Conservation (phyloP, 2,797 vertebrate genomes). For the Pangasius larnaudii region DNA sequence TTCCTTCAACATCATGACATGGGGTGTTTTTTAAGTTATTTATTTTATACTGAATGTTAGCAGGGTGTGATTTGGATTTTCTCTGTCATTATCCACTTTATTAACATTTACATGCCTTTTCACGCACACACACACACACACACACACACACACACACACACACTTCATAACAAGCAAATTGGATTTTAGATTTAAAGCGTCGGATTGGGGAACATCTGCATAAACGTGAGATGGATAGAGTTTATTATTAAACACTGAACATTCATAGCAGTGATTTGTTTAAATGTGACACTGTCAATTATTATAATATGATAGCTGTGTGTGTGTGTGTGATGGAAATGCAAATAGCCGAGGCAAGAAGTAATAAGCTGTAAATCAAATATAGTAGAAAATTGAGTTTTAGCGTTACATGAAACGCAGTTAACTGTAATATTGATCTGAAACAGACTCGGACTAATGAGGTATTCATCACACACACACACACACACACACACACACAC, state of each 20-base stretch:
- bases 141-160: conserved; percentile 9
- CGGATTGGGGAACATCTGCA: conserved; percentile 84
- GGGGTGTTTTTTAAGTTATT: background rate
- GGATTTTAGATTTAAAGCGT: conserved; percentile 28
- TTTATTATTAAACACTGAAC: conserved; percentile 14
- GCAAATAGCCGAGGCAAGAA: conserved; percentile 73
- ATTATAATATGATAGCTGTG: conserved; percentile 80
- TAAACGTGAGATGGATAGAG: conserved; percentile 68
- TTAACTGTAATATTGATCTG: conserved; percentile 78
- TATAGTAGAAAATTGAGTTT: conserved; percentile 77
- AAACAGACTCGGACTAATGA: conserved; percentile 98
- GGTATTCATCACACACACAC: conserved; percentile 83
- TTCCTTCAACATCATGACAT: background rate
- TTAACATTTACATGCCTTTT: background rate
- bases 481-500: conserved; percentile 79
- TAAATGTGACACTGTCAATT: conserved; percentile 88
- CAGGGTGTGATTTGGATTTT: background rate
- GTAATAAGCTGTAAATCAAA: conserved; percentile 81
- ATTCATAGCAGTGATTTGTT: conserved; percentile 78
- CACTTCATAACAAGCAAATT: conserved; percentile 38
- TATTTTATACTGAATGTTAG: background rate
- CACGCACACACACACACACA: background rate
- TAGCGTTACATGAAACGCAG: conserved; percentile 75
- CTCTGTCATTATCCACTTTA: background rate
- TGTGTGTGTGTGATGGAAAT: conserved; percentile 70